Percentiles rank a stretch among this genome's conserved stretches.
Conservation (phyloP, 2,888 invertebrate species). For the Netelia inedita region DNA sequence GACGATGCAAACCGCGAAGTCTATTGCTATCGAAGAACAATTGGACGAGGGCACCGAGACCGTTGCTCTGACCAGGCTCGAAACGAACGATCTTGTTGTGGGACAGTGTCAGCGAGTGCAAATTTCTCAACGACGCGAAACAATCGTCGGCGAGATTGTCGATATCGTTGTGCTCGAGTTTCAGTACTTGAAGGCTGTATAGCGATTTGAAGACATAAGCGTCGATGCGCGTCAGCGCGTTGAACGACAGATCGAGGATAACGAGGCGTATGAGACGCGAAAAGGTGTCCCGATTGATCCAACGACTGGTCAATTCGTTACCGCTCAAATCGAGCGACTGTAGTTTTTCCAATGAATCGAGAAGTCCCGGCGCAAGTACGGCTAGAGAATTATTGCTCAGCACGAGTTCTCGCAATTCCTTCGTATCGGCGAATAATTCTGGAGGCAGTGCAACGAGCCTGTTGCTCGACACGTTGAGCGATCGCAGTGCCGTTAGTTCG, state of each 20-base stretch:
- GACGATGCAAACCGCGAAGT: conserved; percentile 89
- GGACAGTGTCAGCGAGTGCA: conserved; percentile 91
- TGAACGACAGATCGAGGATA: conserved; percentile 91
- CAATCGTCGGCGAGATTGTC: conserved; percentile 90
- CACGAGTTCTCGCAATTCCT: conserved; percentile 90
- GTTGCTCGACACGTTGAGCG: conserved; percentile 93
- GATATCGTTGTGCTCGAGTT: conserved; percentile 90
- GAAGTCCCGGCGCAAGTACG: conserved; percentile 90
- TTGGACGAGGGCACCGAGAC: conserved; percentile 91
- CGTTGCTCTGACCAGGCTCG: conserved; percentile 90
- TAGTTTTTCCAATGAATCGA: conserved; percentile 91
- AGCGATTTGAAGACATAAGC: conserved; percentile 91
- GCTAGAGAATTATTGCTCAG: conserved; percentile 92
- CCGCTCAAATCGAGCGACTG: conserved; percentile 91
- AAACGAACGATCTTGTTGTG: conserved; percentile 90
- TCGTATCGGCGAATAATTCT: conserved; percentile 91
- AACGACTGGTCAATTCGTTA: conserved; percentile 91
- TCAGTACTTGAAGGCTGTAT: conserved; percentile 91
- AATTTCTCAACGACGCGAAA: conserved; percentile 91
- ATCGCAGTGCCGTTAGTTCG: conserved; percentile 89
- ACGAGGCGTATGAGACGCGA: conserved; percentile 90
- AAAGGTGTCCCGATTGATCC: conserved; percentile 92
- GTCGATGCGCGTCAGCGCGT: conserved; percentile 90
- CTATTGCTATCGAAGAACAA: conserved; percentile 91
- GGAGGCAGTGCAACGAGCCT: conserved; percentile 91